Evolutionary conservation across 2,797 vertebrate species (phyloP), one percentile per base, ranked within the genome.

Genomic region (Acanthornis magna): DNA sequence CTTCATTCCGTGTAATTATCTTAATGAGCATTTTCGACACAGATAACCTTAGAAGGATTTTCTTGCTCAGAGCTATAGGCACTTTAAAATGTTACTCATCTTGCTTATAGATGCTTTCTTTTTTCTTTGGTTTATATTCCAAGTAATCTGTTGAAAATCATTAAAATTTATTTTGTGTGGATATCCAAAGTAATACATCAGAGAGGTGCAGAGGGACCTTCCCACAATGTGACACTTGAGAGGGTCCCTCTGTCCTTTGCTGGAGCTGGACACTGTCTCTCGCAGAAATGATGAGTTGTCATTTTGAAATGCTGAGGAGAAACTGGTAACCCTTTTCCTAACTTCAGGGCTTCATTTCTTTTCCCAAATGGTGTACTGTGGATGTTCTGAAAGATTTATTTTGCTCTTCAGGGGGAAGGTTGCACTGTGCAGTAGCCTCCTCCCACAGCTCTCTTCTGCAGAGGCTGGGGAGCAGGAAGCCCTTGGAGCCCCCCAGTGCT

Each of bases 201-300:
- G n/a, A 65, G 14, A 29, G 9, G 19, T 32, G 34, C 42, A 57
- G 26, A 67, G 50, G 17, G 25, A 57, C 38, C 8, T 74, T 57
- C 45, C 29, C 43, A 45, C 12, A 29, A 1, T 1, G 1, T 36
- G 20, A 20, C 40, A 60, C 13, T 54, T 65, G 48, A 77, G 22
- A 5, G 51, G 4, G 4, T 23, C 9, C 9, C 40, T 60, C n/a
- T 51, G 25, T 58, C 36, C 36, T 3, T 2, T 4, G 0, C 23
- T 7, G 1, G 58, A 55, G 43, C 30, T 40, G 51, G 53, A 50
- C 3, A 1, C 5, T n/a, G 6, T 14, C 29, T 55, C 47, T 61
- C 70, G 82, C 42, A 88, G 48, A 88, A 90, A 81, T 1, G 7
- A 13, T 27, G 23, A 53, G 10, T 0, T 76, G 21, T 9, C 40